Conservation (phyloP, 2,113 vertebrate species). For the Entosphenus tridentatus region DNA sequence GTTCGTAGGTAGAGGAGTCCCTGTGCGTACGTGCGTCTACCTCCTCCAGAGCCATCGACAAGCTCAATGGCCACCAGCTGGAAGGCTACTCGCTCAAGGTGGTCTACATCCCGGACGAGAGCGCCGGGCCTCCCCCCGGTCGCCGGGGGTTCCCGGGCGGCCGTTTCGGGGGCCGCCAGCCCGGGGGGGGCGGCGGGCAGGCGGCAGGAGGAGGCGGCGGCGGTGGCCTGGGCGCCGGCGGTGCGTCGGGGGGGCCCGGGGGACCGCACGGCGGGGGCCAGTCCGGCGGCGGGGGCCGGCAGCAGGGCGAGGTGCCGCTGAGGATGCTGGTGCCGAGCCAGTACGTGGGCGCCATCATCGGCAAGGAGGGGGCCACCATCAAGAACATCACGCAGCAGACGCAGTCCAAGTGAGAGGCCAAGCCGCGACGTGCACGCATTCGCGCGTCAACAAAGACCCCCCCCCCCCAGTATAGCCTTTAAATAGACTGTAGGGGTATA, state of each 20-base stretch:
- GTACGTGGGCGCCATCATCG: constrained; percentile 76
- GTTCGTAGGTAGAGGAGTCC: too few relatives aligned
- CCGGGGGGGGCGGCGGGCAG: constrained; percentile 37
- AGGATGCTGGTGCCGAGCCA: constrained; percentile 77
- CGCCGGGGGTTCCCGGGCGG: constrained; percentile 41
- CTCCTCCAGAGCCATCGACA: constrained; percentile 56
- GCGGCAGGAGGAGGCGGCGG: constrained; percentile 31
- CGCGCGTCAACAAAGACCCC: too few relatives aligned
- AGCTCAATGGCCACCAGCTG: constrained; percentile 71
- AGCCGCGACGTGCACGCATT: background rate
- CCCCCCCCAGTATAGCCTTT: too few relatives aligned
- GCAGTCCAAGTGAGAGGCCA: constrained; percentile 56
- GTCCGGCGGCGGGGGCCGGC: constrained; percentile 39
- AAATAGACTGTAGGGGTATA: too few relatives aligned
- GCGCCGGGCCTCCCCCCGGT: constrained; percentile 44
- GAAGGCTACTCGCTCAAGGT: constrained; percentile 61
- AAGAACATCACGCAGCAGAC: constrained; percentile 88
- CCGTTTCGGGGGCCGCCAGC: constrained; percentile 17
- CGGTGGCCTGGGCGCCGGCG: constrained; percentile 33
- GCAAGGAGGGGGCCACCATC: constrained; percentile 82
- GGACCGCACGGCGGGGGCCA: constrained; percentile 39
- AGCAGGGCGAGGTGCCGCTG: constrained; percentile 59
- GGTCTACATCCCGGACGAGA: constrained; percentile 67
- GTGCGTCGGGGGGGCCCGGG: constrained; percentile 20
- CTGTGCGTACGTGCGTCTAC: background rate